A percentile compares a stretch with the other conserved stretches of the same genome.
Conservation (phyloP, 2,888 invertebrate genomes). For the Ornithoptera alexandrae region DNA sequence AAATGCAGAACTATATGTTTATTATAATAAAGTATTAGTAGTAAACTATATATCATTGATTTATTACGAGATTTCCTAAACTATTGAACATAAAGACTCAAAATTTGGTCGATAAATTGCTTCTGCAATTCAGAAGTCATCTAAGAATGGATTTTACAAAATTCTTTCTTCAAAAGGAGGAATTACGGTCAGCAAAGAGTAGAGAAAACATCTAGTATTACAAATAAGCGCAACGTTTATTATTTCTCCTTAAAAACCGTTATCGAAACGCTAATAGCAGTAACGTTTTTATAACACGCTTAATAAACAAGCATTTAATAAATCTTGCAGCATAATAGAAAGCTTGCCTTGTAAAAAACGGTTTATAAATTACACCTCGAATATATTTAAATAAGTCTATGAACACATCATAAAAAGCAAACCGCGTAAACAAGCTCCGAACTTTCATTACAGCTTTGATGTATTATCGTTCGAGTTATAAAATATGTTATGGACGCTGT, state of each 20-base stretch:
- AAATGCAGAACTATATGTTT: too few relatives aligned
- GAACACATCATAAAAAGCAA: slow-evolving; percentile 34
- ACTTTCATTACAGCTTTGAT: slow-evolving; percentile 52
- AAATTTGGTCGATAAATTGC: too few relatives aligned
- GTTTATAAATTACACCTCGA: slow-evolving; percentile 9
- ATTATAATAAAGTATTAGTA: too few relatives aligned
- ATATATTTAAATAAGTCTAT: slow-evolving; percentile 28
- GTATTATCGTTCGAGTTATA: slow-evolving; percentile 40
- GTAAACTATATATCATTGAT: too few relatives aligned
- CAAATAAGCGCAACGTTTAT: neutral
- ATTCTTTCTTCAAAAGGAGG: too few relatives aligned
- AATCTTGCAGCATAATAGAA: slow-evolving; percentile 6
- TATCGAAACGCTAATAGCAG: neutral
- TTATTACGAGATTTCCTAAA: too few relatives aligned
- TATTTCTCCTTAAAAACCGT: neutral
- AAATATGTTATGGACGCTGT: slow-evolving; percentile 43
- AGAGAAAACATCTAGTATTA: neutral
- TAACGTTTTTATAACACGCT: neutral
- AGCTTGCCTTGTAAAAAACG: slow-evolving; percentile 26
- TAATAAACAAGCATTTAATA: slow-evolving; percentile 9
- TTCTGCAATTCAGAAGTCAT: too few relatives aligned
- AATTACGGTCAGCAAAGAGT: too few relatives aligned
- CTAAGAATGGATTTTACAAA: too few relatives aligned
- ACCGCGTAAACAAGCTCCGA: slow-evolving; percentile 41
- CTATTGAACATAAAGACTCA: too few relatives aligned